Base-by-base conservation (phyloP, 2,113 vertebrate species). In the Pseudopipra pipra region DNA sequence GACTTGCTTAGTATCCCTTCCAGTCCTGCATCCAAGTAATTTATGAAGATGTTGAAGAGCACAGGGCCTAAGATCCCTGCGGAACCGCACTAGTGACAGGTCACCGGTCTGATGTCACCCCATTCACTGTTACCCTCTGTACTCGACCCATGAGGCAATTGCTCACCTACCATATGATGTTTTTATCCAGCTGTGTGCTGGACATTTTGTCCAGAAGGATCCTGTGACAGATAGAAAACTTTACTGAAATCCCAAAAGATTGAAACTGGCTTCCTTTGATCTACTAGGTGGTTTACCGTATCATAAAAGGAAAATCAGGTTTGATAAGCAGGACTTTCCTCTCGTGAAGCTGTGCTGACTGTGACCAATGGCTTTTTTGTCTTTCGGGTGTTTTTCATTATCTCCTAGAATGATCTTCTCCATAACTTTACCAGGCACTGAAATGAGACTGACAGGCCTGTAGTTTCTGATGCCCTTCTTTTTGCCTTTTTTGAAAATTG, bases 141-240 rank as follows among this genome's bases (percentile, higher is more conserved):
- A 59, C n/a, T 58, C 1, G 0, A 62, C 16, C n/a, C 4, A 2
- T 28, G 43, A 46, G 47, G 11, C 27, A 8, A 3, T 4, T 37
- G 25, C 58, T 55, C 2, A 0, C 10, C 33, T 14, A 22, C 33
- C 14, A 6, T 41, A 63, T 7, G 22, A 17, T 27, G 11, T 28
- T 14, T 47, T 11, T 65, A 46, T 30, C 23, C 23, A 39, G 28
- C 49, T 58, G 23, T 41, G 49, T 2, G 17, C 28, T 18, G 7
- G 5, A 15, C 41, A 28, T 28, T 56, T 37, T 74, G 49, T 44
- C 8, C 47, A 44, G 25, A 63, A 27, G 39, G 21, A 58, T 58
- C 28, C n/a, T 31, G n/a, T 39, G 54, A 70, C 35, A 47, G n/a
- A 49, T 15, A 18, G 15, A 65, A 65, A 43, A 18, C 37, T 65